Evolutionary conservation across 2,797 vertebrate genomes (phyloP).

Genomic region (Sylvia borin): DNA sequence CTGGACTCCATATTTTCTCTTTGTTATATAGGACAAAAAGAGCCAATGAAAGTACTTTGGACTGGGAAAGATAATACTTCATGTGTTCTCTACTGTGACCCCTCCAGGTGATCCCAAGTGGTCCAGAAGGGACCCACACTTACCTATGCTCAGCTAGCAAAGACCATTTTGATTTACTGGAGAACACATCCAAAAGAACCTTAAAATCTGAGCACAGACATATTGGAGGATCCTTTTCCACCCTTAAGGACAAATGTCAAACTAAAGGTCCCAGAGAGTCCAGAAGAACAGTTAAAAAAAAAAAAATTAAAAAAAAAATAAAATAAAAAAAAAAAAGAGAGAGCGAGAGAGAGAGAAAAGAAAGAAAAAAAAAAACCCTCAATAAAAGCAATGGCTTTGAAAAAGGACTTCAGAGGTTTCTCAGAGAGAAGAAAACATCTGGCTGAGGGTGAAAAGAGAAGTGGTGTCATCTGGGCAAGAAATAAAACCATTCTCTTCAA

Average conservation of each 20-base stretch:
- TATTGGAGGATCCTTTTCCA: not conserved
- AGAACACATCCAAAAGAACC: not conserved
- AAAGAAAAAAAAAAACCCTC: no score
- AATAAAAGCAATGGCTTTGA: slow-evolving; percentile 73
- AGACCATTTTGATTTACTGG: not conserved
- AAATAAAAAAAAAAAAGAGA: not conserved
- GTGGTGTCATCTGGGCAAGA: slow-evolving; percentile 74
- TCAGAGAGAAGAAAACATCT: slow-evolving; percentile 74
- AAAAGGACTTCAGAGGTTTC: slow-evolving; percentile 76
- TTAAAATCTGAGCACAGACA: not conserved
- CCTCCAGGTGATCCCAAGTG: slow-evolving; percentile 4
- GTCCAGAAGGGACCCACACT: not conserved
- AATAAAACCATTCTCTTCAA: slow-evolving; percentile 67
- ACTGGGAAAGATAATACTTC: not conserved
- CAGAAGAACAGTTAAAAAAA: slow-evolving; percentile 14
- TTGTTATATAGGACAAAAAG: not conserved
- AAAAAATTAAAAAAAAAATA: not conserved
- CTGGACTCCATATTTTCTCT: slow-evolving; percentile 43
- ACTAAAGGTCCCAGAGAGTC: not conserved
- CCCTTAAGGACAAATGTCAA: not conserved
- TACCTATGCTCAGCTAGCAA: not conserved
- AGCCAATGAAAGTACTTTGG: not conserved
- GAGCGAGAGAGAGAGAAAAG: no score
- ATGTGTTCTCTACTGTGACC: not conserved
- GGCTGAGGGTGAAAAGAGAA: slow-evolving; percentile 76